Evolutionary conservation across 2,113 vertebrate genomes (phyloP).

Genomic region (Melanerpes aurifrons): DNA sequence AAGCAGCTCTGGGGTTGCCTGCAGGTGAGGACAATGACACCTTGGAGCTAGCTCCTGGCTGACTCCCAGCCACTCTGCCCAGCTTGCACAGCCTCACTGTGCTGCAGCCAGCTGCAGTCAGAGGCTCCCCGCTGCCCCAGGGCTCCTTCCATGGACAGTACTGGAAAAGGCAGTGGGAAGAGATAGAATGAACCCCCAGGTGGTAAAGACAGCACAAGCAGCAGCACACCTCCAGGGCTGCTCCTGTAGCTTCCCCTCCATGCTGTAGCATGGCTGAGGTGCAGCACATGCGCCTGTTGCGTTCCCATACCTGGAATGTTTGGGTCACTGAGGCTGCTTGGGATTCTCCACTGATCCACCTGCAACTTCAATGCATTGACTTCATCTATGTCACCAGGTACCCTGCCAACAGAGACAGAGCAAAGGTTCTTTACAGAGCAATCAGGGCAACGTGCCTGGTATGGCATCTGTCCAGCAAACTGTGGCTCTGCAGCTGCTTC

Average conservation of each 20-base stretch:
- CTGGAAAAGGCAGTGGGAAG: neutral
- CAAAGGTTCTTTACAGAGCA: neutral
- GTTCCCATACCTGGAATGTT: conserved; percentile 83
- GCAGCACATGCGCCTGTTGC: neutral
- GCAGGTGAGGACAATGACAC: neutral
- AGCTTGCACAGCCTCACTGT: neutral
- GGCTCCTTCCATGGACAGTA: neutral
- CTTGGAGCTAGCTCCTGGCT: neutral
- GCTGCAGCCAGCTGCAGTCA: neutral
- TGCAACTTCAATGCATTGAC: conserved; percentile 91
- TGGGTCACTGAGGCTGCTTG: conserved; percentile 86
- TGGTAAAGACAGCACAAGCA: neutral
- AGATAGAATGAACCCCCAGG: neutral
- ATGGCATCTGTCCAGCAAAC: neutral
- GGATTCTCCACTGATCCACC: conserved; percentile 92
- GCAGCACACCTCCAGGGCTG: neutral
- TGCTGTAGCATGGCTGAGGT: fast-evolving
- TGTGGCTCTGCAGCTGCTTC: fast-evolving
- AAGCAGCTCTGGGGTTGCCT: neutral
- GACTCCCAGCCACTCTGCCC: neutral
- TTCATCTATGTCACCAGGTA: conserved; percentile 92
- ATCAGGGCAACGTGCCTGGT: neutral
- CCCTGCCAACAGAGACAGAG: conserved; percentile 70
- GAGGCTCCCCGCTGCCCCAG: neutral
- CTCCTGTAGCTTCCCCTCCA: neutral